Percentiles rank a stretch among this genome's conserved stretches.
Conservation (phyloP, 2,888 invertebrate genomes). For the Pristionchus arcanus region DNA sequence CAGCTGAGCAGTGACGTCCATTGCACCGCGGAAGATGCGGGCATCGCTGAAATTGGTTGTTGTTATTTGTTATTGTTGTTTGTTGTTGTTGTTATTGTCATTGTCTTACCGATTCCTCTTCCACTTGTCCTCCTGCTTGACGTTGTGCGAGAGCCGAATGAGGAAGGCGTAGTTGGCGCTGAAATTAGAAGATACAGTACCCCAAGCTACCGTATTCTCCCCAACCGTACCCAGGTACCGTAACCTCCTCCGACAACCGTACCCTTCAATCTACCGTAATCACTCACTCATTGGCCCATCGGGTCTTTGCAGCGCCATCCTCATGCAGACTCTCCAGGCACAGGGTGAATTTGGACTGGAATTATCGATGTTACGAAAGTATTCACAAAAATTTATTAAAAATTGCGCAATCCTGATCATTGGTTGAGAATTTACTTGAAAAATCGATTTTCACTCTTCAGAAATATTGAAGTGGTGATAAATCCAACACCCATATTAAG, state of each 20-base stretch:
- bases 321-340: constrained; percentile 64
- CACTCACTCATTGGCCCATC: constrained; percentile 69
- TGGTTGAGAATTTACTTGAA: no score
- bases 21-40: constrained; percentile 65
- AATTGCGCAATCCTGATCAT: no score
- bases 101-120: constrained; percentile 62
- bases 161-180: constrained; percentile 53
- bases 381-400: no score
- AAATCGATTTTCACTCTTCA: no score
- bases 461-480: no score
- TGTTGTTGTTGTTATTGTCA: background rate
- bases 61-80: background rate
- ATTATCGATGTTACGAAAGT: background rate
- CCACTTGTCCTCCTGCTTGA: constrained; percentile 81
- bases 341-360: constrained; percentile 73
- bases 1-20: constrained; percentile 89
- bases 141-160: constrained; percentile 81
- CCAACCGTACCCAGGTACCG: background rate
- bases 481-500: no score
- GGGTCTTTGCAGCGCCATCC: background rate
- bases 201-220: background rate
- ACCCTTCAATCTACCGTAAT: background rate
- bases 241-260: background rate
- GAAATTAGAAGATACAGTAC: background rate
- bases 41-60: background rate